Evolutionary conservation across 2,888 invertebrate species (phyloP).

Genomic region (Amblyjoppa fuscipennis): DNA sequence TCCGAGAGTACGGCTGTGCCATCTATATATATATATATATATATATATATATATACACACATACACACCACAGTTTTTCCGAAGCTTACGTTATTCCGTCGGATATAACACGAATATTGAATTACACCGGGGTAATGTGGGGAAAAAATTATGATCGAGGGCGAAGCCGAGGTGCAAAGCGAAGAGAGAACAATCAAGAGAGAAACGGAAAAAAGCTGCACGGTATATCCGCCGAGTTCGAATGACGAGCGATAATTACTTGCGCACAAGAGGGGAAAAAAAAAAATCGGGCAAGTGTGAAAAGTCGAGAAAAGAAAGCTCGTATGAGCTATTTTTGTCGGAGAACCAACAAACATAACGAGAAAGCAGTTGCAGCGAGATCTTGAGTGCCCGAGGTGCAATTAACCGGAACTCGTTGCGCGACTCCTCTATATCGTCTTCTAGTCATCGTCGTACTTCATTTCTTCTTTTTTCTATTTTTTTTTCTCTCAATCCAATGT

Average conservation of each 20-base stretch:
- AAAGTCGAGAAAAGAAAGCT: constrained; percentile 1
- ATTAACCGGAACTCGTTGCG: constrained; percentile 60
- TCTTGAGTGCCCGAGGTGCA: constrained; percentile 60
- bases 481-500: background rate
- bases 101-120: constrained; percentile 33
- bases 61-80: background rate
- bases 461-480: constrained; percentile 31
- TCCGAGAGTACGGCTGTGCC: background rate
- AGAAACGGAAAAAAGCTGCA: background rate
- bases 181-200: background rate
- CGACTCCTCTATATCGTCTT: constrained; percentile 49
- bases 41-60: background rate
- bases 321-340: constrained; percentile 9
- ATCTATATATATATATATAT: background rate
- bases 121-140: constrained; percentile 48
- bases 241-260: background rate
- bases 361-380: constrained; percentile 8
- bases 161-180: constrained; percentile 13
- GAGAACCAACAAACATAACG: background rate
- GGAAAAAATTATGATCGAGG: constrained; percentile 41
- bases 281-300: constrained; percentile 10
- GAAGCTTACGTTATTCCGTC: constrained; percentile 2
- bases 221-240: background rate
- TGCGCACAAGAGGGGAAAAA: background rate
- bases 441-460: constrained; percentile 58